A percentile compares a stretch with the other conserved stretches of the same genome.
phyloP scores from a whole-genome alignment of 2,888 invertebrate genomes.

The Folsomia manolachei region DNA sequence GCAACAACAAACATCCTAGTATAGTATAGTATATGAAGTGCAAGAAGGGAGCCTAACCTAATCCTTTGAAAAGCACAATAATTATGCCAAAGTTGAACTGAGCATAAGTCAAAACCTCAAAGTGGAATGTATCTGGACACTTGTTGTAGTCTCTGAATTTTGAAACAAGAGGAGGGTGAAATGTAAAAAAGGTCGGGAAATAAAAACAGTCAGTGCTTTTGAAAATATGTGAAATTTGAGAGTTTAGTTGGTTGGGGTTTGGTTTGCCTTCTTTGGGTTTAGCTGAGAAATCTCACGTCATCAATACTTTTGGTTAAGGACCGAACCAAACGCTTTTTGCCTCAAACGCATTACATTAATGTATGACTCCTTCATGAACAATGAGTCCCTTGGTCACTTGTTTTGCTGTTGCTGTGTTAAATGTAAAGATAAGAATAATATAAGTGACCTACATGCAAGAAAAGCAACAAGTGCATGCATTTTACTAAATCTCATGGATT shows the following conservation, averaged over 20 bases:
- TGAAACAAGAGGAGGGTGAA: conserved; percentile 16
- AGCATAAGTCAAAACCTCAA: conserved; percentile 17
- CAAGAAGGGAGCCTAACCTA: too few relatives aligned
- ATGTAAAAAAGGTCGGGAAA: neutral
- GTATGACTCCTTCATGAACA: neutral
- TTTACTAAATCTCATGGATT: conserved; percentile 11
- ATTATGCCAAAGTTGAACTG: neutral
- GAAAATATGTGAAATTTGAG: conserved; percentile 1
- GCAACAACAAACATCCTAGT: neutral
- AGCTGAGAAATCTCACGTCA: neutral
- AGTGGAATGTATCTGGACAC: conserved; percentile 10
- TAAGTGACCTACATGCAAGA: neutral
- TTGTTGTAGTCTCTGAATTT: neutral
- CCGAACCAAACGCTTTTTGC: neutral
- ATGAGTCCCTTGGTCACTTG: neutral
- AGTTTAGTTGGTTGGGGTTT: neutral
- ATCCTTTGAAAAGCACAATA: too few relatives aligned
- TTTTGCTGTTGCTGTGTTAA: neutral
- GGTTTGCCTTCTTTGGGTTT: conserved; percentile 7
- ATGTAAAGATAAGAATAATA: conserved; percentile 1
- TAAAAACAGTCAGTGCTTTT: neutral
- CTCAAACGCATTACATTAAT: too few relatives aligned
- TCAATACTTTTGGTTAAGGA: neutral
- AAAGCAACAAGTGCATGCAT: conserved; percentile 12
- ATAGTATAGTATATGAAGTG: too few relatives aligned